Base-by-base conservation (phyloP, 2,113 vertebrate species). In the Camelus bactrianus region DNA sequence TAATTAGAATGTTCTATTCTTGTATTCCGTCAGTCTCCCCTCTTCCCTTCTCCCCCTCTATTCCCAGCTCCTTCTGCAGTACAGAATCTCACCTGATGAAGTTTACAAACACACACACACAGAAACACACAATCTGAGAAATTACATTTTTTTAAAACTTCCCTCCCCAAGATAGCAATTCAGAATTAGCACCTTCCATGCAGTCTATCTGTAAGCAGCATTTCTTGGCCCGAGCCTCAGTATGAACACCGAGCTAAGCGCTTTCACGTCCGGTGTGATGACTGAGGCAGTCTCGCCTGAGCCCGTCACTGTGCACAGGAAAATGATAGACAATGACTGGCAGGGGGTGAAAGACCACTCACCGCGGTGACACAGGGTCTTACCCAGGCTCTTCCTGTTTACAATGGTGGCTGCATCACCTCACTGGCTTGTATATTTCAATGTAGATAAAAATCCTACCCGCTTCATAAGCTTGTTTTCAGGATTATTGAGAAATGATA, bases 1-100 rank as follows among this genome's bases (percentile, higher is more conserved):
- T 89, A 81, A 69, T 73, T 96, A 90, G 89, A 82, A 96, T 42
- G 72, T 85, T 96, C 94, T 93, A 62, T 92, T 95, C 75, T 90
- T 62, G 22, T 24, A 16, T 80, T 82, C 76, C 82, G 70, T 46
- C 69, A 65, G 6, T 54, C 42, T 84, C 22, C 11, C 30, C 5
- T 50, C 73, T 17, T 76, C 8, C 8, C 8, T 84, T 60, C 35
- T 70, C 30, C 30, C 24, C 4, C 20, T 42, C 15, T 30, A 17
- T 16, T 69, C 26, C 60, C 8, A 32, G 30, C 42, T 82, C 67
- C 46, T 89, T 87, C 22, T 46, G 62, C 54, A 62, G 54, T 54
- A 67, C 46, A 83, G 50, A 95, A 62, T 65, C 38, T 93, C 77
- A 88, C 81, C 76, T 72, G 84, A 84, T 35, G 20, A 76, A 75